Evolutionary conservation across 2,797 vertebrate genomes (phyloP).

Genomic region (Tarsius wallacei): DNA sequence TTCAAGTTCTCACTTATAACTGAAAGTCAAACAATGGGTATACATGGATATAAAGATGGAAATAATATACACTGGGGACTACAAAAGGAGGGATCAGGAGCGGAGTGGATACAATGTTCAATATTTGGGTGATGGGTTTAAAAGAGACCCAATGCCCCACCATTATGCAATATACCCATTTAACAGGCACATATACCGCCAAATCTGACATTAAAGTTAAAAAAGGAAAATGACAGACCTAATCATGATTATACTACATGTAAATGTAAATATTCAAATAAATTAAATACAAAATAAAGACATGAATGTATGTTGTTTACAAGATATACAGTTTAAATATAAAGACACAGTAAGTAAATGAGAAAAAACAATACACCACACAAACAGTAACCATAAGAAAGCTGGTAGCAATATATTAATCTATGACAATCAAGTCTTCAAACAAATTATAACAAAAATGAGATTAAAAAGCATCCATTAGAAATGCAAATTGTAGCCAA

Average conservation of each 20-base stretch:
- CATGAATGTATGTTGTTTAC: not conserved
- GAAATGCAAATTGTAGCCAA: no score
- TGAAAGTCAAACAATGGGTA: no score
- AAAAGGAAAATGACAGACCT: not conserved
- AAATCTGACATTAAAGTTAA: no score
- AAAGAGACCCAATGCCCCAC: no score
- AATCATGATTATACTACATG: not conserved
- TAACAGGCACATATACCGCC: no score
- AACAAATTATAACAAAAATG: not conserved
- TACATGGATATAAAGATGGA: no score
- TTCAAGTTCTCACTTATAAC: no score
- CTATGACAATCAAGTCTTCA: not conserved
- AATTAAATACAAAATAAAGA: not conserved
- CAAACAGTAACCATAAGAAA: slow-evolving; percentile 11
- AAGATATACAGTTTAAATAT: not conserved
- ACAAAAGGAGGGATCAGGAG: no score
- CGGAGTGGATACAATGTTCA: no score
- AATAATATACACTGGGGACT: no score
- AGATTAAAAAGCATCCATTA: not conserved
- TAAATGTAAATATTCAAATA: not conserved
- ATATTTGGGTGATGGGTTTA: no score
- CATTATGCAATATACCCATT: no score
- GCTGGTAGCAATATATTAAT: not conserved
- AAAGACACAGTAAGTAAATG: not conserved
- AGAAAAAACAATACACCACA: not conserved